Percentiles rank a stretch among this genome's conserved stretches.
Evolutionary conservation across 2,797 vertebrate genomes (phyloP).

Genomic region (Ceyx erithaca): DNA sequence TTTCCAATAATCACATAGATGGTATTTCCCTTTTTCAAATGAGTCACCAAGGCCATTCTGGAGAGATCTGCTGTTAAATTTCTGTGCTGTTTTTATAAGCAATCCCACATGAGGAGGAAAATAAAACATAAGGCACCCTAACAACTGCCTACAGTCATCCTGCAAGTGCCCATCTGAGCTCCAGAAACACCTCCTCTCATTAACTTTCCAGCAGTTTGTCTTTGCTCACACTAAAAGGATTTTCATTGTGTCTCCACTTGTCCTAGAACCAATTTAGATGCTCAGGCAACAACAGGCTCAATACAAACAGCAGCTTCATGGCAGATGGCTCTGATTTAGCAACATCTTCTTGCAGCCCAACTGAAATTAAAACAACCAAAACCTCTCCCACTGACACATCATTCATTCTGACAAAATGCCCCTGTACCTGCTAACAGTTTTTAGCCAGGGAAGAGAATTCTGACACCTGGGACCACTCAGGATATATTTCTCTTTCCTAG

Average conservation of each 20-base stretch:
- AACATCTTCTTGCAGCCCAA: not conserved
- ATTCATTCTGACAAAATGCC: not conserved
- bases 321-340: not conserved
- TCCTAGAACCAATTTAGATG: not conserved
- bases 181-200: not conserved
- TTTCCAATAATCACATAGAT: not conserved
- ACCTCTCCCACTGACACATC: not conserved
- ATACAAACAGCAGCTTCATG: not conserved
- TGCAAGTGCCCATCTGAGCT: not conserved
- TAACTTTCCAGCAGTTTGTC: not conserved
- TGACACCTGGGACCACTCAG: not conserved
- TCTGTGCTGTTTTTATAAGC: not conserved
- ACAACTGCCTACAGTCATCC: not conserved
- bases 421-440: not conserved
- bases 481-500: not conserved
- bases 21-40: slow-evolving; percentile 27
- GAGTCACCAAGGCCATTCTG: not conserved
- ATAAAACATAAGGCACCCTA: not conserved
- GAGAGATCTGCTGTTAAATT: not conserved
- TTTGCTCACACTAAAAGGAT: not conserved
- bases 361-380: not conserved
- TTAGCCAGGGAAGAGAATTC: not conserved
- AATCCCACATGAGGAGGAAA: not conserved
- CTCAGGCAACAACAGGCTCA: not conserved
- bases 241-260: not conserved